Conservation (phyloP, 2,888 invertebrate species). For the Andrena chrysosceles region DNA sequence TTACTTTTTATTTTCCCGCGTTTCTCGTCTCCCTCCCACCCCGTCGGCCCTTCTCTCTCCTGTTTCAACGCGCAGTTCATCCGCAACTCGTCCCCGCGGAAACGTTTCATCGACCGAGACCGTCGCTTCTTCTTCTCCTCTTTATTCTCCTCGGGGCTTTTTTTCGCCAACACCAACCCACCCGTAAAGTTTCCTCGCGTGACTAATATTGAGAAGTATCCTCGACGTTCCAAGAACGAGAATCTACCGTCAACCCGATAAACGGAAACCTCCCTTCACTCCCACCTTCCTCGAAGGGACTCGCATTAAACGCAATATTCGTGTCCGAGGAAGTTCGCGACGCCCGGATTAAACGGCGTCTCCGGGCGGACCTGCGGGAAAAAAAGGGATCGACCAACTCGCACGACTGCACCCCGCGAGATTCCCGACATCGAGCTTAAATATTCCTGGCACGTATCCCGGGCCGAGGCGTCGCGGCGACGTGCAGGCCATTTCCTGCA, state of each 20-base stretch:
- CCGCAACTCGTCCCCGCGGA: slow-evolving; percentile 75
- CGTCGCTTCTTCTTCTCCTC: slow-evolving; percentile 61
- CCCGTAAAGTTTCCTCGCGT: slow-evolving; percentile 60
- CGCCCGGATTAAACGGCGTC: not conserved
- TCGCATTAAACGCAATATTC: slow-evolving; percentile 7
- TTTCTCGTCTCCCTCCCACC: slow-evolving; percentile 16
- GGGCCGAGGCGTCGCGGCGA: slow-evolving; percentile 1
- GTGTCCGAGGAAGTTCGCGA: not conserved
- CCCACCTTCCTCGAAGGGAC: not conserved
- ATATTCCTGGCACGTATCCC: slow-evolving; percentile 33
- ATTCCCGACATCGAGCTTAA: slow-evolving; percentile 24
- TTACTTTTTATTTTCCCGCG: slow-evolving; percentile 52
- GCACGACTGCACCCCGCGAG: not conserved
- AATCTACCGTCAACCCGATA: slow-evolving; percentile 47
- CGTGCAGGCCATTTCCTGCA: slow-evolving; percentile 43
- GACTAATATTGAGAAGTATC: slow-evolving; percentile 64
- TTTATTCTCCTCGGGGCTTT: slow-evolving; percentile 56
- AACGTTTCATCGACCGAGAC: slow-evolving; percentile 76
- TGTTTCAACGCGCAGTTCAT: slow-evolving; percentile 64
- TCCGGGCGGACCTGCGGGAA: too few relatives aligned
- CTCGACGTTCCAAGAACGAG: slow-evolving; percentile 6
- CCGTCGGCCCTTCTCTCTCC: slow-evolving; percentile 16
- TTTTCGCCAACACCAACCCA: slow-evolving; percentile 57
- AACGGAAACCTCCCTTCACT: slow-evolving; percentile 32
- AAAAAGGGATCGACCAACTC: not conserved